phyloP scores from a whole-genome alignment of 2,797 vertebrate genomes.

The Myotis planiceps region DNA sequence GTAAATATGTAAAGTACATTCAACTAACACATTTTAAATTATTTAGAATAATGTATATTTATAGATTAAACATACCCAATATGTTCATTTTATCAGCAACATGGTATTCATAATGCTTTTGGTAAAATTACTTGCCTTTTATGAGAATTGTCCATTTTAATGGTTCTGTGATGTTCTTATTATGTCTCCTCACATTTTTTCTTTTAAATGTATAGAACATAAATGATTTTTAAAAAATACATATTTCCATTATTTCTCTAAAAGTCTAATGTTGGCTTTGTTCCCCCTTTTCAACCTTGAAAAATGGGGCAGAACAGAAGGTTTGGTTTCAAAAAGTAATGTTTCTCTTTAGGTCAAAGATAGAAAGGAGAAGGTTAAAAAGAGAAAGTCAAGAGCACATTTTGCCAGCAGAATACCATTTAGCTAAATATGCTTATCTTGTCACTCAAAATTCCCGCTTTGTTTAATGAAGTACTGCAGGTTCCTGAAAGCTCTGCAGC shows the following conservation, averaged over 20 bases:
- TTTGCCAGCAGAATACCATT: background rate
- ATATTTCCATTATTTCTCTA: constrained; percentile 3
- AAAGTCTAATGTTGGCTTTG: background rate
- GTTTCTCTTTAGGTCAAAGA: background rate
- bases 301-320: background rate
- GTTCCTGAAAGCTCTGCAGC: background rate
- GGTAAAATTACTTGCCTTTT: constrained; percentile 29
- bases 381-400: background rate
- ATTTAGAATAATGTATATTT: background rate
- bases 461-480: background rate
- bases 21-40: constrained; percentile 24
- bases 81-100: background rate
- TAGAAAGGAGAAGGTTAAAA: background rate
- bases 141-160: background rate
- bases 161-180: background rate
- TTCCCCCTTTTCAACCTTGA: background rate
- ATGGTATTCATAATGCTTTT: background rate
- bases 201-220: background rate
- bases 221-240: background rate
- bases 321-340: background rate
- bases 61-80: background rate
- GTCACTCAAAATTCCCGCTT: background rate
- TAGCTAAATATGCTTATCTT: background rate
- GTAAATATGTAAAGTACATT: background rate
- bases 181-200: constrained; percentile 2